Percentiles rank a stretch among this genome's conserved stretches.
Conservation (phyloP, 2,888 invertebrate species). For the Campoletis raptor region DNA sequence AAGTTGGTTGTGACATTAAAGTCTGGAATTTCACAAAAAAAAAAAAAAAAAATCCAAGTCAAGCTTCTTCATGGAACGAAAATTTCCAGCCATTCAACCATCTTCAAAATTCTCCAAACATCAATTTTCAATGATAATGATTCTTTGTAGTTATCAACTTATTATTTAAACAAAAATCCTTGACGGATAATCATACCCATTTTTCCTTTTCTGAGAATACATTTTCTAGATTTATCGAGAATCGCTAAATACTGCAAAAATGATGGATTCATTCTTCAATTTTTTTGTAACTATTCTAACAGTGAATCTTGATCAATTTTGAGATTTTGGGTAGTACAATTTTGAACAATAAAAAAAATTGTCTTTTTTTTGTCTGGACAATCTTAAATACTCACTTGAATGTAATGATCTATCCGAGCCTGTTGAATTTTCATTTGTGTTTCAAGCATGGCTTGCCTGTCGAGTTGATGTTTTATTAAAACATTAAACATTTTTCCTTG, state of each 20-base stretch:
- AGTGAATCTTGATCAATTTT: not conserved
- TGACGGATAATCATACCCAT: not conserved
- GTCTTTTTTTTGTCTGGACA: not conserved
- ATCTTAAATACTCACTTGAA: slow-evolving; percentile 75
- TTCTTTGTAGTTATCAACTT: not conserved
- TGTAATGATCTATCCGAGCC: slow-evolving; percentile 79
- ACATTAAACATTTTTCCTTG: slow-evolving; percentile 80
- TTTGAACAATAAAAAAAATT: not conserved
- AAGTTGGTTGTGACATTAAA: slow-evolving; percentile 77
- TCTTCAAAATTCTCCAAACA: not conserved
- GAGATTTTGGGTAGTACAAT: not conserved
- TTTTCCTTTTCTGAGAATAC: not conserved
- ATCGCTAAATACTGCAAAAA: no score
- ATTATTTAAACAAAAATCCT: no score
- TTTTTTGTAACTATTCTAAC: no score
- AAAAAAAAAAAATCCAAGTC: slow-evolving; percentile 32
- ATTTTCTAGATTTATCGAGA: no score
- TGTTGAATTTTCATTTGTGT: slow-evolving; percentile 81
- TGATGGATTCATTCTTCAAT: no score
- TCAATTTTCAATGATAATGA: not conserved
- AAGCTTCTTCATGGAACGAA: not conserved
- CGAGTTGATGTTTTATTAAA: slow-evolving; percentile 78
- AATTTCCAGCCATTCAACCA: not conserved
- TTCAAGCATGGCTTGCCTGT: slow-evolving; percentile 79
- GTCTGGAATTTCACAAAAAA: slow-evolving; percentile 70